Percentiles rank a stretch among this genome's conserved stretches.
phyloP scores from a whole-genome alignment of 1,140 invertebrate species.

The Hylaeus anthracinus region DNA sequence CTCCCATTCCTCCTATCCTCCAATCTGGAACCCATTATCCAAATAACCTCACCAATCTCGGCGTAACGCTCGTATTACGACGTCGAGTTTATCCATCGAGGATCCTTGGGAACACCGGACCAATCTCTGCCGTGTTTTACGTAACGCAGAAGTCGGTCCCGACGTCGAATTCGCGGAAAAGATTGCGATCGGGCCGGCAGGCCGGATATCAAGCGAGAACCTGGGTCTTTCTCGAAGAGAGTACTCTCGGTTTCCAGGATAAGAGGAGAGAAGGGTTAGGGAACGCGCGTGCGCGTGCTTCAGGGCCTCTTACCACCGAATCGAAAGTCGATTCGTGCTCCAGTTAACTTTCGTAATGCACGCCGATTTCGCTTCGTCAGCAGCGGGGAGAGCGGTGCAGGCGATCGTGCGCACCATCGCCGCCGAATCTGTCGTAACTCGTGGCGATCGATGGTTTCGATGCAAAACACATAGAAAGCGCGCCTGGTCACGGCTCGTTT shows the following conservation, averaged over 20 bases:
- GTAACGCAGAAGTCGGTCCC: constrained; percentile 3
- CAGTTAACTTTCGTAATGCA: constrained; percentile 67
- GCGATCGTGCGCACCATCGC: constrained; percentile 30
- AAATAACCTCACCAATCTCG: no score
- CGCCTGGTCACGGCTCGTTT: not conserved
- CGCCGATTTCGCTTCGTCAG: constrained; percentile 58
- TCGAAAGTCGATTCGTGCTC: constrained; percentile 69
- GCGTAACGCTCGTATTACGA: not conserved
- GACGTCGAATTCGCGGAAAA: not conserved
- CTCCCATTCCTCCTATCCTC: no score
- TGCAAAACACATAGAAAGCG: constrained; percentile 35
- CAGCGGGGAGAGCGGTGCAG: constrained; percentile 30
- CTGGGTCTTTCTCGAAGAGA: not conserved
- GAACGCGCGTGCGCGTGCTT: not conserved
- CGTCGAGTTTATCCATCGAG: not conserved
- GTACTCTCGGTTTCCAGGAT: constrained; percentile 42
- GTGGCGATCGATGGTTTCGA: constrained; percentile 35
- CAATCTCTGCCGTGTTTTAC: not conserved
- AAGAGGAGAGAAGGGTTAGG: not conserved
- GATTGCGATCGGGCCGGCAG: not conserved
- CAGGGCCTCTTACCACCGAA: constrained; percentile 37
- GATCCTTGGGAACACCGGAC: not conserved
- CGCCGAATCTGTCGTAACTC: constrained; percentile 35
- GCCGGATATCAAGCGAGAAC: not conserved
- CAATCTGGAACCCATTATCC: no score